Percentiles rank a stretch among this genome's conserved stretches.
phyloP scores from a whole-genome alignment of 2,113 vertebrate genomes.

The Panthera uncia region DNA sequence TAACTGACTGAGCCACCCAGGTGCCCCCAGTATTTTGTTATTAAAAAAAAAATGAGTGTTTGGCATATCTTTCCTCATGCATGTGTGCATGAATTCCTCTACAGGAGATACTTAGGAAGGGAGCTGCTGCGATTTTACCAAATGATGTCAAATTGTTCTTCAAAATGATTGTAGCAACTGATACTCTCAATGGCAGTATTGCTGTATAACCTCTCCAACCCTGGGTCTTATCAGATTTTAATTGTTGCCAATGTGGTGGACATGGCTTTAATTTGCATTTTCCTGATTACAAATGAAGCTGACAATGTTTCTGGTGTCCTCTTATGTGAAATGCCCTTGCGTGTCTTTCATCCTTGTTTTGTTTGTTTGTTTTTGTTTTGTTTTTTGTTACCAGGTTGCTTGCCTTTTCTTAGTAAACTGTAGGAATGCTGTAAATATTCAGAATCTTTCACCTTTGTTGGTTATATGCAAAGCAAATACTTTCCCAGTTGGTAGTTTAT shows the following conservation, averaged over 20 bases:
- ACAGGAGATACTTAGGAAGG: neutral
- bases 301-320: neutral
- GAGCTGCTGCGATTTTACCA: neutral
- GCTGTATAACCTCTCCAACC: neutral
- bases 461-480: conserved; percentile 22
- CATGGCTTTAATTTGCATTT: conserved; percentile 4
- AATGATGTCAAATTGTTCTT: neutral
- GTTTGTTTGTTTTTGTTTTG: neutral
- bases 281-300: neutral
- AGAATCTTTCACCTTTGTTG: neutral
- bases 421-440: neutral
- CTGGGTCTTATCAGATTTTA: neutral
- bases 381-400: neutral
- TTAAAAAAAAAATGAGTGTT: neutral
- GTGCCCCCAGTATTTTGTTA: too few species aligned
- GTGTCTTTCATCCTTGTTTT: neutral
- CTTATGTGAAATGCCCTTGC: neutral
- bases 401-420: neutral
- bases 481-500: conserved; percentile 12
- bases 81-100: neutral
- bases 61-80: neutral
- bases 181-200: neutral
- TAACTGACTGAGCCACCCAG: too few species aligned
- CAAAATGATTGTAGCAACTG: neutral
- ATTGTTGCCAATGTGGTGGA: neutral